Evolutionary conservation across 2,888 invertebrate genomes (phyloP).

Genomic region (Noctuana brunneofusca): DNA sequence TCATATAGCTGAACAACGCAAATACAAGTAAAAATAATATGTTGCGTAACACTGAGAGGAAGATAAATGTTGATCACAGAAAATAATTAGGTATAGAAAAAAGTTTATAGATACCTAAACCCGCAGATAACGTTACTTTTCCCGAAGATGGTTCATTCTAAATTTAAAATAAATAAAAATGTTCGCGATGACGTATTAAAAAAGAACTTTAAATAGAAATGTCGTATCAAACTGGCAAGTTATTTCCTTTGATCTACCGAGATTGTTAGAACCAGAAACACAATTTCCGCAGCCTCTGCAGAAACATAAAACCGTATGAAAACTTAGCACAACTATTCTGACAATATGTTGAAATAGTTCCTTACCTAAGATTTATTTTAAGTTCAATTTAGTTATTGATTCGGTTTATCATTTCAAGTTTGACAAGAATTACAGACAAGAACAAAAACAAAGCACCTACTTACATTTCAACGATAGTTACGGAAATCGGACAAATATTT

Average conservation of each 20-base stretch:
- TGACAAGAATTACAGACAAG: background rate
- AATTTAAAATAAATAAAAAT: background rate
- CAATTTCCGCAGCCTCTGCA: background rate
- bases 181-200: background rate
- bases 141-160: background rate
- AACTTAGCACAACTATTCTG: background rate
- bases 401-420: background rate
- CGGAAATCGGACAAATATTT: background rate
- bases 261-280: background rate
- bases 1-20: background rate
- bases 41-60: background rate
- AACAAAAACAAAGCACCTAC: slow-evolving; percentile 1
- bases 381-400: background rate
- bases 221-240: background rate
- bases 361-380: background rate
- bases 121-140: too few relatives aligned
- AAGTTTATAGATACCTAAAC: too few relatives aligned
- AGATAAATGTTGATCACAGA: too few relatives aligned
- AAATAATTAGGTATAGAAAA: background rate
- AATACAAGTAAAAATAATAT: background rate
- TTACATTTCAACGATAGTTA: background rate
- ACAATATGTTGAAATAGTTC: background rate
- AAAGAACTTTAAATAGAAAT: slow-evolving; percentile 3
- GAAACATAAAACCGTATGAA: background rate
- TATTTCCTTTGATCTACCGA: slow-evolving; percentile 4